A percentile compares a stretch with the other conserved stretches of the same genome.
These are phyloP conservation scores for Augochlora pura DNA, from an alignment of 1,140 invertebrate species.

Conservation along the genomic window DNA sequence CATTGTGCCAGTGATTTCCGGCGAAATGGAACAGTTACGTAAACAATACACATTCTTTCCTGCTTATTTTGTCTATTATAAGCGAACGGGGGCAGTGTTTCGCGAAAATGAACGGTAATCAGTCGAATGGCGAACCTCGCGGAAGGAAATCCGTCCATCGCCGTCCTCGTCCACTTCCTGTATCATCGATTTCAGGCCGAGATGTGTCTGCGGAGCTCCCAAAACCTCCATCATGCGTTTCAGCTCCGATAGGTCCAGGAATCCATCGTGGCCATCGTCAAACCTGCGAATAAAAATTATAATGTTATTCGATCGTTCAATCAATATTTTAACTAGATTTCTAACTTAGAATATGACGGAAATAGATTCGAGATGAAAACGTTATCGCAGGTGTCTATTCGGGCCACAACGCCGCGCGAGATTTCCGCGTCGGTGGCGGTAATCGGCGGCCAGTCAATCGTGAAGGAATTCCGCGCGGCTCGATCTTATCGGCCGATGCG, in stretches of 20 bases:
- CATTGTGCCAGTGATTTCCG: background rate
- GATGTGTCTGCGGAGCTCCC: constrained; percentile 96
- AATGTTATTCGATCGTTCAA: background rate
- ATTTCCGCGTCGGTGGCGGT: background rate
- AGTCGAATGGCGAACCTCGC: constrained; percentile 84
- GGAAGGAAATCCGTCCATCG: constrained; percentile 94
- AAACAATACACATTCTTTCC: constrained; percentile 14
- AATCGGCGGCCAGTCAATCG: background rate
- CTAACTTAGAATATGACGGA: too few species aligned
- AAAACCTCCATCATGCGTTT: constrained; percentile 98
- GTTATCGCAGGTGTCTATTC: too few species aligned
- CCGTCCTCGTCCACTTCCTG: constrained; percentile 95
- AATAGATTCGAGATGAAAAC: too few species aligned
- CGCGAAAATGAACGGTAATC: constrained; percentile 15
- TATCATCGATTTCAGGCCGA: constrained; percentile 96
- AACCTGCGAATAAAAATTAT: constrained; percentile 85
- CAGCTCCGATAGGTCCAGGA: constrained; percentile 91
- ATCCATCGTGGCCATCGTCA: constrained; percentile 93
- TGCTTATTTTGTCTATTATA: constrained; percentile 5
- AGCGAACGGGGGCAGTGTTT: too few species aligned
- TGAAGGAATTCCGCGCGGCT: background rate
- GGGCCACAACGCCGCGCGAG: background rate
- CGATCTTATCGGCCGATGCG: background rate
- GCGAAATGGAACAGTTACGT: background rate
- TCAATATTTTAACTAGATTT: constrained; percentile 4